Evolutionary conservation across 2,888 invertebrate species (phyloP), one percentile per base, ranked within the genome.

Genomic region (Tinea semifulvella): DNA sequence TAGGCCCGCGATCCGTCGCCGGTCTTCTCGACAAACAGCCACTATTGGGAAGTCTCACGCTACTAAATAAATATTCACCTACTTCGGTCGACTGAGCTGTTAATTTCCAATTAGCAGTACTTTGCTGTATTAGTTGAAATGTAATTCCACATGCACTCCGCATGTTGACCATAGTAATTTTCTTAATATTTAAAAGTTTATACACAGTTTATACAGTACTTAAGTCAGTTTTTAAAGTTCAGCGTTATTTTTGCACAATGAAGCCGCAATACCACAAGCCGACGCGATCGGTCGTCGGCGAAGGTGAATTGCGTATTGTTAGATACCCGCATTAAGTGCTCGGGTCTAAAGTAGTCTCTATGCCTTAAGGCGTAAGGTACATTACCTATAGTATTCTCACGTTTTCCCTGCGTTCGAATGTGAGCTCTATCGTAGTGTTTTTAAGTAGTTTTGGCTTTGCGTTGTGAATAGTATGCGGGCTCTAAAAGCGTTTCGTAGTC

Each of bases 261-360:
- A 69, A 74, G 75, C 77, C 76, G 79, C 79, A 75, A 76, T 69
- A 77, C 79, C 79, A 77, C 79, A 79, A 80, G 75, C 62, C 73
- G 72, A 73, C 70, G 72, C 75, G 73, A 65, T 68, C 73, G 79
- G 75, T 43, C 43, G 40, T 40, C 31, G 42, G 27, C 42, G 26
- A 42, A 79, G 77, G 77, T 77, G 79, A 79, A 80, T 80, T 79
- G 77, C 77, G 77, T 77, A 79, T 80, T 80, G 79, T 80, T 79
- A 65, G 68, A 61, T 61, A 66, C 75, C 70, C 76, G 77, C 68
- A 70, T 74, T 69, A 61, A n/a, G n/a, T n/a, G n/a, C 61, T 66
- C 65, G 65, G 13, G 65, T 68, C 75, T 73, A 68, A 77, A 77
- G 73, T 69, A 65, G 64, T 68, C 74, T 74, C 70, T 73, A 72